Conservation (phyloP, 1,140 invertebrate species). For the Conus betulinus region DNA sequence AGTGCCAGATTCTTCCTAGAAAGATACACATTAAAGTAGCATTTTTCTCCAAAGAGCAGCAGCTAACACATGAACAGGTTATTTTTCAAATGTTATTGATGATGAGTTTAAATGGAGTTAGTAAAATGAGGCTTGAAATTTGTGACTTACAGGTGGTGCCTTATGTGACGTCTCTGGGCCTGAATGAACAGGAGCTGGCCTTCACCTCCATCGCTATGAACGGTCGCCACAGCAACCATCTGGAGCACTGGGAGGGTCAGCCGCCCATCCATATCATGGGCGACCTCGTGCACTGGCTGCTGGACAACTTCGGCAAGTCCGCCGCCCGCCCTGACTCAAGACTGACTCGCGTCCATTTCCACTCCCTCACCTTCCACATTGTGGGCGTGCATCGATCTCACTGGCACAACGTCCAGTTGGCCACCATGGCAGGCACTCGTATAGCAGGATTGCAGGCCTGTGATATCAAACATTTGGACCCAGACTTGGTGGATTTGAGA, state of each 20-base stretch:
- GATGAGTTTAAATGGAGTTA: too few relatives aligned
- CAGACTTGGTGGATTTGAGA: conserved; percentile 70
- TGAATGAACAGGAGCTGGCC: conserved; percentile 77
- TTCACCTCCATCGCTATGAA: conserved; percentile 72
- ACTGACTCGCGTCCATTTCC: conserved; percentile 77
- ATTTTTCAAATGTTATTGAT: too few relatives aligned
- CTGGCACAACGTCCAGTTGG: conserved; percentile 75
- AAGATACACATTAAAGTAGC: too few relatives aligned
- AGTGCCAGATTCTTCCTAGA: too few relatives aligned
- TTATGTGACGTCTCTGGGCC: conserved; percentile 72
- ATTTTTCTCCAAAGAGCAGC: too few relatives aligned
- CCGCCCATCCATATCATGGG: conserved; percentile 73
- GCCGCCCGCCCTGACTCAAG: conserved; percentile 63
- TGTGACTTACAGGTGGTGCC: conserved; percentile 72
- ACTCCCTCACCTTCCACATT: conserved; percentile 77
- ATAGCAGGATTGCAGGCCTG: conserved; percentile 76
- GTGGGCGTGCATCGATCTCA: conserved; percentile 68
- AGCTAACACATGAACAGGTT: too few relatives aligned
- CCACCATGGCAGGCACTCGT: conserved; percentile 75
- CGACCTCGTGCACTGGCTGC: conserved; percentile 76
- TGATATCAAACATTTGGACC: conserved; percentile 63
- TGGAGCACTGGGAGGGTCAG: conserved; percentile 60
- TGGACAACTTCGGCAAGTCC: conserved; percentile 73
- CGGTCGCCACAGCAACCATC: conserved; percentile 73
- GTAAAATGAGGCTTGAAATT: too few relatives aligned